These are phyloP conservation scores for Scleropages formosus DNA, from an alignment of 2,797 vertebrate genomes.

Conservation along the genomic window DNA sequence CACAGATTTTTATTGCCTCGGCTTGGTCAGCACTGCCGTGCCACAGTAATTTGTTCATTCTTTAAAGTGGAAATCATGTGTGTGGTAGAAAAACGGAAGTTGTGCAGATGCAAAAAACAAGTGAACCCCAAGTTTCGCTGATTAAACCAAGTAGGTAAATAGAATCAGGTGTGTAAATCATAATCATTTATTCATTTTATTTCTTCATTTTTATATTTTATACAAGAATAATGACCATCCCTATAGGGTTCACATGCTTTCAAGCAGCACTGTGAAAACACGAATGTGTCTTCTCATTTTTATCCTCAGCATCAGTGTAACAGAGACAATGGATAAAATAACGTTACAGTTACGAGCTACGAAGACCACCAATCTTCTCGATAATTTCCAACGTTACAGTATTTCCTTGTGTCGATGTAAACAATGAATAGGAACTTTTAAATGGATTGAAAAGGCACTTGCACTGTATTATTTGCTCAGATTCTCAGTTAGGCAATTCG, in stretches of 20 bases:
- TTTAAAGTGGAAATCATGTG: no score
- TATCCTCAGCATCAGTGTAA: slow-evolving; percentile 18
- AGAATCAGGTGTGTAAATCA: no score
- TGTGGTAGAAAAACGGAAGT: no score
- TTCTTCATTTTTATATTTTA: no score
- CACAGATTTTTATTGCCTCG: not conserved
- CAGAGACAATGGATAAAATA: slow-evolving; percentile 11
- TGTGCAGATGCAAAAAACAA: no score
- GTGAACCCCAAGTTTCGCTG: no score
- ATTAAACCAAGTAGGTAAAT: no score
- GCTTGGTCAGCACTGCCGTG: slow-evolving; percentile 12
- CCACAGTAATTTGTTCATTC: not conserved
- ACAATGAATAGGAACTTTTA: slow-evolving; percentile 23
- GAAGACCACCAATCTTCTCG: no score
- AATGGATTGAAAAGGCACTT: slow-evolving; percentile 55
- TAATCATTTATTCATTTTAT: no score
- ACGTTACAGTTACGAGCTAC: not conserved
- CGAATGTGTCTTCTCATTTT: not conserved
- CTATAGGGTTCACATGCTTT: no score
- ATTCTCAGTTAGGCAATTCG: slow-evolving; percentile 57
- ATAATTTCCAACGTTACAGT: not conserved
- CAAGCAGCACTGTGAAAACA: no score
- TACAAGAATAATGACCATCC: no score
- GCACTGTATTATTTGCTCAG: slow-evolving; percentile 67
- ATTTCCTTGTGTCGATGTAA: slow-evolving; percentile 18